Base-by-base conservation (phyloP, 1,140 invertebrate genomes). In the Chionoecetes opilio region DNA sequence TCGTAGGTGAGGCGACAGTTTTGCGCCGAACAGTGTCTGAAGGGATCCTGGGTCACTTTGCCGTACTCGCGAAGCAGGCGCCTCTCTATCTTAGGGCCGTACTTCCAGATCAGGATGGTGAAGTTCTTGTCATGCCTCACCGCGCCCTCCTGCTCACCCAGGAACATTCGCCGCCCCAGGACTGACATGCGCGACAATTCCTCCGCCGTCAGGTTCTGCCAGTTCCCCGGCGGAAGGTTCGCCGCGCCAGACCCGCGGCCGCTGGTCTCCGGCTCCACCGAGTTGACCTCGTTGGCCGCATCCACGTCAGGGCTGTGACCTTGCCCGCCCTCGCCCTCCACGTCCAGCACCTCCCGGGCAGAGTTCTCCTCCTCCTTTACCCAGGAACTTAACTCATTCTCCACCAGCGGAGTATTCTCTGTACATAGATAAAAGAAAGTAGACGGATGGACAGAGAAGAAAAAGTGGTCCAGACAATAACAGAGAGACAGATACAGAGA, bases 1-100 rank as follows among this genome's bases (percentile, higher is more conserved):
- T 97, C 96, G 84, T 97, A 98, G 5, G 97, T 97, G 75, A 98
- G 90, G 88, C 96, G 53, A 93, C 98, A 98, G 93, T 98, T 97
- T 11, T 97, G 97, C 2, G 98, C 97, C 14, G 97, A 97, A 96
- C 98, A 98, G 82, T 97, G 96, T 46, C 97, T 97, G 96, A 98
- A 98, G 0, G 98, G 98, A 93, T 97, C 96, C 29, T 96, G 95
- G 3, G 75, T 53, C 6, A 38, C 34, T 2, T 82, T 88, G 5
- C 96, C 96, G 32, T 95, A 96, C 26, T 88, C 88, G 34, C 94
- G 93, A 0, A 97, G 75, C 26, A 97, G 95, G 11, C 96, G 91
- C 37, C 96, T 95, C 84, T 96, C 95, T 88, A 97, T 95, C 3
- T 93, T 90, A 6, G 94, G 92, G 0, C 96, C 96, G 38, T 96